A percentile compares a stretch with the other conserved stretches of the same genome.
Conservation (phyloP, 2,888 invertebrate species). For the Nephrotoma appendiculata region DNA sequence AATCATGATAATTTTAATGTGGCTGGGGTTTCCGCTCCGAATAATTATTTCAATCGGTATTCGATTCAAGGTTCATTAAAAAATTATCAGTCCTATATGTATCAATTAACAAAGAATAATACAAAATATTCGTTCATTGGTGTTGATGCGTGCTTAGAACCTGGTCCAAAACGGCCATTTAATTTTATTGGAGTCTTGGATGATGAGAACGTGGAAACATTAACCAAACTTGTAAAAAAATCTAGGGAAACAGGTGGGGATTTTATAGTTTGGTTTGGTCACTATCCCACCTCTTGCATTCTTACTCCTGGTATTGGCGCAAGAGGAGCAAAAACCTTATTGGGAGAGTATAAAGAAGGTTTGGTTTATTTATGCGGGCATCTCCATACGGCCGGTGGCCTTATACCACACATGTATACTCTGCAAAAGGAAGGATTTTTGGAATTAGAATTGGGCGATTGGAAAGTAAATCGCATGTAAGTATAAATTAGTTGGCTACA, state of each 20-base stretch:
- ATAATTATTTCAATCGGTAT: conserved; percentile 63
- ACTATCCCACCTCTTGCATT: conserved; percentile 84
- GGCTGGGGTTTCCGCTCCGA: conserved; percentile 44
- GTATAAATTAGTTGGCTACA: conserved; percentile 11
- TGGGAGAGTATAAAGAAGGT: conserved; percentile 43
- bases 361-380: conserved; percentile 81
- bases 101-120: conserved; percentile 34
- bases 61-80: conserved; percentile 55
- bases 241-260: conserved; percentile 38
- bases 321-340: conserved; percentile 39
- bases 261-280: conserved; percentile 69
- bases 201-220: conserved; percentile 29
- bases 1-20: conserved; percentile 88
- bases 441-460: conserved; percentile 82
- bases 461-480: conserved; percentile 80
- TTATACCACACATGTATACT: conserved; percentile 74
- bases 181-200: conserved; percentile 74
- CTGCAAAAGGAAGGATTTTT: conserved; percentile 67
- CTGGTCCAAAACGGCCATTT: conserved; percentile 74
- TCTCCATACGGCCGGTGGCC: conserved; percentile 67
- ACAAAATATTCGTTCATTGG: conserved; percentile 68
- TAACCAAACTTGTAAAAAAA: conserved; percentile 41
- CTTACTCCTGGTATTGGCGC: conserved; percentile 39
- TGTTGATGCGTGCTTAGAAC: conserved; percentile 74
- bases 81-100: conserved; percentile 59